phyloP scores from a whole-genome alignment of 2,113 vertebrate genomes.

The Prunella himalayana region DNA sequence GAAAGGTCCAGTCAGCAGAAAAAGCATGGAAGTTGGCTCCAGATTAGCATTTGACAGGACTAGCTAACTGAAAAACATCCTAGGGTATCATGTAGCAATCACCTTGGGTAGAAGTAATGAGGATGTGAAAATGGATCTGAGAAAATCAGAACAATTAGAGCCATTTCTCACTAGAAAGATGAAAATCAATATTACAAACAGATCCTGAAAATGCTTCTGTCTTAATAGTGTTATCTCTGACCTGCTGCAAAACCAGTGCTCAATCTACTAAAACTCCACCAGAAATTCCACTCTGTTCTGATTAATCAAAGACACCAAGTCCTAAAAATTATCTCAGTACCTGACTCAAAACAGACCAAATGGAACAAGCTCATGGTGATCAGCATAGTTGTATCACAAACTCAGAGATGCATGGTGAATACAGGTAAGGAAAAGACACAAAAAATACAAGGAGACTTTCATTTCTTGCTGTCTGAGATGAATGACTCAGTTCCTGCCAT shows the following conservation, averaged over 20 bases:
- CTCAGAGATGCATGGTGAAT: not conserved
- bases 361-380: rapidly evolving
- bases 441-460: not conserved
- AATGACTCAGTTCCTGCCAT: not conserved
- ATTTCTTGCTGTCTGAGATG: not conserved
- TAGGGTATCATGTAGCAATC: not conserved
- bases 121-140: not conserved
- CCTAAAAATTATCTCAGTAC: not conserved
- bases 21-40: not conserved
- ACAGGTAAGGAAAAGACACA: not conserved
- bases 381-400: not conserved
- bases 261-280: not conserved
- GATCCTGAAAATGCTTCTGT: not conserved
- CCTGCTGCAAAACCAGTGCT: not conserved
- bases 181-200: not conserved
- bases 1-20: not conserved
- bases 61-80: not conserved
- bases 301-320: not conserved
- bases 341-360: not conserved
- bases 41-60: not conserved
- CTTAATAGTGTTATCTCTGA: not conserved
- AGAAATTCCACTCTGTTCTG: not conserved
- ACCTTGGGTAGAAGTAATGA: not conserved
- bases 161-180: not conserved
- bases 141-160: not conserved